Conservation (phyloP, 2,797 vertebrate species). For the Siniperca undulata region DNA sequence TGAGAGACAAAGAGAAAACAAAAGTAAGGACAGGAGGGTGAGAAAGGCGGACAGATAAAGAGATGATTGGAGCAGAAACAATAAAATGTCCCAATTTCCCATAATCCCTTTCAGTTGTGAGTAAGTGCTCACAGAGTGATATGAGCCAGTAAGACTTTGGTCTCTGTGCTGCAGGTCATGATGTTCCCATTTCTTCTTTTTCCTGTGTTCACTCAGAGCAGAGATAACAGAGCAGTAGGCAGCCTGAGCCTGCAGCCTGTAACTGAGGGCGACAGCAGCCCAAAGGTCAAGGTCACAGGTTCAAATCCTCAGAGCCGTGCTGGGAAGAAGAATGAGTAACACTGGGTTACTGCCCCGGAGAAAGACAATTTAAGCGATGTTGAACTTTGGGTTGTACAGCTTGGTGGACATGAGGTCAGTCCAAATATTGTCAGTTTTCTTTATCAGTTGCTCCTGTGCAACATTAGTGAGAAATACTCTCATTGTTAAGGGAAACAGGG, state of each 20-base stretch:
- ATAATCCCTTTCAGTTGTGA: slow-evolving; percentile 69
- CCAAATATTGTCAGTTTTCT: slow-evolving; percentile 1
- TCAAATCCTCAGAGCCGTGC: slow-evolving; percentile 28
- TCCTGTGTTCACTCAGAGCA: slow-evolving; percentile 31
- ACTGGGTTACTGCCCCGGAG: slow-evolving; percentile 14
- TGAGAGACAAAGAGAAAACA: slow-evolving; percentile 21
- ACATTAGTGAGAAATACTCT: neutral
- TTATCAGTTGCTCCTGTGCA: neutral
- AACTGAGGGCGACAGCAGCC: slow-evolving; percentile 43
- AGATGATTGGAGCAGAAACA: slow-evolving; percentile 58
- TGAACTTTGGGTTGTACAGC: slow-evolving; percentile 9
- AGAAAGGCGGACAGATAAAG: slow-evolving; percentile 42
- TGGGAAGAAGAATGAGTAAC: slow-evolving; percentile 23
- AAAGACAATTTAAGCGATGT: slow-evolving; percentile 33
- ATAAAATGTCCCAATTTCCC: slow-evolving; percentile 66
- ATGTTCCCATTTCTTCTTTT: slow-evolving; percentile 56
- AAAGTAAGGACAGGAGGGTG: slow-evolving; percentile 9
- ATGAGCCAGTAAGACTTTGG: slow-evolving; percentile 49
- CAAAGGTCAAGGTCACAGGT: slow-evolving; percentile 59
- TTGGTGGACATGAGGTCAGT: neutral
- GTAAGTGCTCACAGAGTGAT: slow-evolving; percentile 53
- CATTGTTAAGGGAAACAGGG: neutral
- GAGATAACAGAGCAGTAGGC: slow-evolving; percentile 49
- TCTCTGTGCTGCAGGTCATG: slow-evolving; percentile 44
- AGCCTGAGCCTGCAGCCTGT: slow-evolving; percentile 44